Evolutionary conservation across 2,888 invertebrate species (phyloP), one percentile per base, ranked within the genome.

Genomic region (Parnassius apollo): DNA sequence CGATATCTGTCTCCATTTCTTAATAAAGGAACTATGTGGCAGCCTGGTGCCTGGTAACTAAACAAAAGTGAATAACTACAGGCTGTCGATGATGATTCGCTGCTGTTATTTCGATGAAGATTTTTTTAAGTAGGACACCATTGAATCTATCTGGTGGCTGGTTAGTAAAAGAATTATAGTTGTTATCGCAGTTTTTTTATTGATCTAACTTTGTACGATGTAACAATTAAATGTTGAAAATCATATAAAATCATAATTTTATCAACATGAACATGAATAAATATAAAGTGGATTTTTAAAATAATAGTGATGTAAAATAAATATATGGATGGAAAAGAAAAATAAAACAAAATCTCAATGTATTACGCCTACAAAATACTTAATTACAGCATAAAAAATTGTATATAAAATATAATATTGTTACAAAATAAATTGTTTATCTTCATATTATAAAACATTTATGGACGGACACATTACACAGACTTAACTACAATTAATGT

Each of bases 131-230:
- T 7, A 35, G 35, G 7, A 35, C 35, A 35, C 7, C 7, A 35
- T 4, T 35, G 35, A 35, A 35, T 4, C 35, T 35, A 7, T 35
- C 35, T 35, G 35, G 7, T 35, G 35, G 35, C 35, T 35, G 35
- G 35, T 35, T 35, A 35, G 4, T 35, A 1, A 35, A 35, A 35
- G 35, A 7, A 35, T 35, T 35, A 35, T 7, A 7, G 7, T 35
- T 35, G 35, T 35, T 7, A 35, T 35, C 35, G 35, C 7, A 35
- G 35, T 35, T 35, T 35, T 18, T 35, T 35, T 35, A 35, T 35
- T 35, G 35, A 7, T 35, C 55, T 66, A 67, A 58, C 64, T 69
- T 77, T 76, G 75, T 76, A 76, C 74, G 74, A 71, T 70, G 69
- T 70, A 63, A 71, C 66, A 71, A 68, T 73, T 74, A 74, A 75